Evolutionary conservation across 2,888 invertebrate genomes (phyloP).

Genomic region (Dichetophora obliterata): DNA sequence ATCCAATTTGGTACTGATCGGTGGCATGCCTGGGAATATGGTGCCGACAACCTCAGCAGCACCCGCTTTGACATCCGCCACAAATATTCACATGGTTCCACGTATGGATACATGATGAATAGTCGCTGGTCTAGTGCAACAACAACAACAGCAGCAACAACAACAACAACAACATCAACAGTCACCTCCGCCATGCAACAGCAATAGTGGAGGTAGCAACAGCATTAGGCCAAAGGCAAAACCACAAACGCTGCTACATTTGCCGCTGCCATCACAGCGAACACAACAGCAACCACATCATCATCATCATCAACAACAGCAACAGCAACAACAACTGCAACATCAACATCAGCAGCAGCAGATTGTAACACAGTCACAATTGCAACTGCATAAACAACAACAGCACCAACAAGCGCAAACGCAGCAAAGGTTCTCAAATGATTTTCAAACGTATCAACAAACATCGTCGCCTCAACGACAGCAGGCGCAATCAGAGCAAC

Average conservation of each 20-base stretch:
- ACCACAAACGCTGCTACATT: slow-evolving; percentile 48
- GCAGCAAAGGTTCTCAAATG: slow-evolving; percentile 26
- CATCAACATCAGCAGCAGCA: slow-evolving; percentile 46
- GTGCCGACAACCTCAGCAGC: slow-evolving; percentile 49
- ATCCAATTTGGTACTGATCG: slow-evolving; percentile 44
- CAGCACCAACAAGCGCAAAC: slow-evolving; percentile 42
- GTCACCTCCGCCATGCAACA: slow-evolving; percentile 47
- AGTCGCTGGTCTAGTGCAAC: slow-evolving; percentile 67
- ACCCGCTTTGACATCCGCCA: slow-evolving; percentile 51
- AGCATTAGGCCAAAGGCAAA: slow-evolving; percentile 47
- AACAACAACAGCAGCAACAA: slow-evolving; percentile 53
- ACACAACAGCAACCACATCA: slow-evolving; percentile 40
- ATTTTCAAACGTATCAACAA: slow-evolving; percentile 35
- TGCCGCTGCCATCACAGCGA: slow-evolving; percentile 51
- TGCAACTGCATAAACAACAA: slow-evolving; percentile 43
- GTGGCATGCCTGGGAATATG: slow-evolving; percentile 35
- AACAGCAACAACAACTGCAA: slow-evolving; percentile 44
- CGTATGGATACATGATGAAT: slow-evolving; percentile 67
- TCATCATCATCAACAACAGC: slow-evolving; percentile 39
- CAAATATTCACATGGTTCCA: slow-evolving; percentile 66
- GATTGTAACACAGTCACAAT: slow-evolving; percentile 41
- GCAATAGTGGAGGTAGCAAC: slow-evolving; percentile 36
- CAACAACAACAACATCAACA: slow-evolving; percentile 52
- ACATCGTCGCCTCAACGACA: slow-evolving; percentile 35
- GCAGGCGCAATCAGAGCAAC: slow-evolving; percentile 42